Base-by-base conservation (phyloP, 2,888 invertebrate genomes). In the Lordiphosa fenestrarum region DNA sequence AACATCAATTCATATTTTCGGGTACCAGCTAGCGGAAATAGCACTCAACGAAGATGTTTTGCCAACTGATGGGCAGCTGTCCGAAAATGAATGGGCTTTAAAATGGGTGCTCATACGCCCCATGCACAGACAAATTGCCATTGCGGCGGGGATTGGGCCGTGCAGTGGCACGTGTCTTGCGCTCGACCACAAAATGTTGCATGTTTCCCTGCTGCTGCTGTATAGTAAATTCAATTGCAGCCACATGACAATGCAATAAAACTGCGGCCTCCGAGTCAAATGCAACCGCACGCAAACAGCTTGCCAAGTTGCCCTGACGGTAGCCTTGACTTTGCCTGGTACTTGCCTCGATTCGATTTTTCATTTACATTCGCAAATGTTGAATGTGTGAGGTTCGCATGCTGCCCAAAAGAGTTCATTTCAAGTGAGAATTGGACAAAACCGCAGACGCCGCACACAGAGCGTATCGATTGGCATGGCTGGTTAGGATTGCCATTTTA, bases 211-310 rank as follows among this genome's bases (percentile, higher is more conserved):
- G 59, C 38, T 56, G 52, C 57, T 60, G 72, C 58, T 58, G 60
- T 49, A 10, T 30, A 53, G 76, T 68, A 78, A 57, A 80, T 70
- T 72, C 68, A 70, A 78, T 75, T 70, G 69, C 62, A 63, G 62
- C 70, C 77, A 51, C 83, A 82, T 80, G 83, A 69, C 80, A 76
- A 75, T 83, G 77, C 69, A 69, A 77, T 80, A 77, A 69, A 80
- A 73, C 53, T 46, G 48, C 61, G 69, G 53, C 52, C 52, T 49
- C 40, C 51, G 57, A 50, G 66, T 54, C 60, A 73, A 64, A 36
- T 61, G 53, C 60, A 77, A 66, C 71, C 71, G 44, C 82, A 75
- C 66, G 49, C 58, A 61, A 74, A 65, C 80, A 67, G 73, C 80
- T 75, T 67, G 55, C 55, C 59, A 46, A 63, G 71, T 73, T 62